Percentiles rank a stretch among this genome's conserved stretches.
Evolutionary conservation across 2,888 invertebrate genomes (phyloP).

Genomic region (Spodoptera picta): DNA sequence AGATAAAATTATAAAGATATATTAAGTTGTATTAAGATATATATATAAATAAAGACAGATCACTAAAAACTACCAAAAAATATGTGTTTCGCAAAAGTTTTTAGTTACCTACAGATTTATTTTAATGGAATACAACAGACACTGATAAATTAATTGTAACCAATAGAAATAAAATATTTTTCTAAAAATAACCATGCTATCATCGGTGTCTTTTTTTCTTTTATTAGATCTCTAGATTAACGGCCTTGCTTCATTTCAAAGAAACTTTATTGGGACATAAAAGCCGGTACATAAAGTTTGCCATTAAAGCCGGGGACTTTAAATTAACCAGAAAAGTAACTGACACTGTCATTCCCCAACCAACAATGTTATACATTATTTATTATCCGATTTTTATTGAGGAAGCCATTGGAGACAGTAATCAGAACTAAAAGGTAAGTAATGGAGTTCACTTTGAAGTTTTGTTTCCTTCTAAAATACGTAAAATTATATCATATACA

Average conservation of each 20-base stretch:
- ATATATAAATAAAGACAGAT: no score
- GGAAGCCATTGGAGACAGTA: conserved; percentile 37
- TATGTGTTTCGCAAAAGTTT: no score
- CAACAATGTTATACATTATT: conserved; percentile 59
- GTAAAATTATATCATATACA: no score
- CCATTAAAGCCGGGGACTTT: conserved; percentile 78
- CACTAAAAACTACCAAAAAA: no score
- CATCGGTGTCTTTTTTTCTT: conserved; percentile 61
- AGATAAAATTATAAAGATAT: no score
- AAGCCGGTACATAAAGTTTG: conserved; percentile 79
- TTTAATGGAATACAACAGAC: no score
- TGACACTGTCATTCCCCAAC: conserved; percentile 55
- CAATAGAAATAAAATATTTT: not conserved
- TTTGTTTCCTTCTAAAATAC: not conserved
- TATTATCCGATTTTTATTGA: conserved; percentile 53
- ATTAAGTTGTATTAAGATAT: no score
- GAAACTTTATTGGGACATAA: conserved; percentile 83
- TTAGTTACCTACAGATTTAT: no score
- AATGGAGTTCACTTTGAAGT: conserved; percentile 13
- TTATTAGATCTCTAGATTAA: conserved; percentile 80
- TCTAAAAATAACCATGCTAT: conserved; percentile 46
- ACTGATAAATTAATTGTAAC: no score
- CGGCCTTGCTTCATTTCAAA: conserved; percentile 78
- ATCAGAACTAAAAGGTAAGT: conserved; percentile 35
- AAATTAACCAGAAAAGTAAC: conserved; percentile 83